Conservation (phyloP, 2,797 vertebrate genomes). For the Ciconia nigra region DNA sequence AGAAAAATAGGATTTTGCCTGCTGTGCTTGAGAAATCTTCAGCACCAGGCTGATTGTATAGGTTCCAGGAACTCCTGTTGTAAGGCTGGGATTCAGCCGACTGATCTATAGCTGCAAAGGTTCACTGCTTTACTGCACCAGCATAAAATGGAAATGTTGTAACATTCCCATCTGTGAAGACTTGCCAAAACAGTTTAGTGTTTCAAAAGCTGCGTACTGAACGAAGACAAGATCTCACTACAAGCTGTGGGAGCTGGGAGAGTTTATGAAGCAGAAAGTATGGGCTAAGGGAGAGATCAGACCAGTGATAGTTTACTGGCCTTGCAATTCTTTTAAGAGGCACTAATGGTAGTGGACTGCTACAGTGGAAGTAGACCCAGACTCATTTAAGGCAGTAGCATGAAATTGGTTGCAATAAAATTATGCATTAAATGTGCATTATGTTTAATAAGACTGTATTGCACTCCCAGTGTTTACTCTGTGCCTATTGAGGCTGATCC, state of each 20-base stretch:
- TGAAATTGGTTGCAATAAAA: conserved; percentile 85
- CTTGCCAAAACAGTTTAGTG: conserved; percentile 75
- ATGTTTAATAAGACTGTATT: conserved; percentile 82
- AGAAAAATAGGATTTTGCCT: conserved; percentile 54
- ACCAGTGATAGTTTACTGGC: conserved; percentile 72
- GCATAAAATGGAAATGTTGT: conserved; percentile 72
- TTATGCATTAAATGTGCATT: conserved; percentile 84
- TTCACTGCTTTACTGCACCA: conserved; percentile 58
- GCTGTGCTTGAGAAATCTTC: conserved; percentile 46
- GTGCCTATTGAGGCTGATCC: conserved; percentile 79
- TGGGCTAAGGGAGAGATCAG: conserved; percentile 73
- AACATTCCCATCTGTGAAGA: conserved; percentile 66
- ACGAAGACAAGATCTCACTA: conserved; percentile 73
- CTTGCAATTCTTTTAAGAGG: conserved; percentile 76
- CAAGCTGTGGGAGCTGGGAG: conserved; percentile 69
- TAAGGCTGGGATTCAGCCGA: conserved; percentile 51
- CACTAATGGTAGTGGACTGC: conserved; percentile 76
- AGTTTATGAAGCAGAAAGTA: conserved; percentile 81
- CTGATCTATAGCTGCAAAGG: conserved; percentile 65
- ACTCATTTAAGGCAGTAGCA: conserved; percentile 80
- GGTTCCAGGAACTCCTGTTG: conserved; percentile 33
- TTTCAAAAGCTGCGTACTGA: conserved; percentile 71
- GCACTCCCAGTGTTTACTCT: conserved; percentile 81
- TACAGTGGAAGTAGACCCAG: conserved; percentile 71
- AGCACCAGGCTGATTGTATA: conserved; percentile 14